Percentiles rank a stretch among this genome's conserved stretches.
phyloP scores from a whole-genome alignment of 1,140 invertebrate genomes.

The Microplitis mediator region DNA sequence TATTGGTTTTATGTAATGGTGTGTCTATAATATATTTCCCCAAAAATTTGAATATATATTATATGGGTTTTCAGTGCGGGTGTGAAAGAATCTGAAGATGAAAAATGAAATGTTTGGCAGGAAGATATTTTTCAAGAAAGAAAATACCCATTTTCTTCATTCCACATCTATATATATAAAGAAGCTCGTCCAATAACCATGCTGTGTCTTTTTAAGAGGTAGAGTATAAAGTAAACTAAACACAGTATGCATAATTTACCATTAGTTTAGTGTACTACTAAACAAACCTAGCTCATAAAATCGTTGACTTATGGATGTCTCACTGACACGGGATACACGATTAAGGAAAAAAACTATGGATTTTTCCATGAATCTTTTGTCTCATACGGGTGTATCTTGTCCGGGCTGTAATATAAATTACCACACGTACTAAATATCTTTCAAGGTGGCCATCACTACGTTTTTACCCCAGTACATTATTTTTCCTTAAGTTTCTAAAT shows the following conservation, averaged over 20 bases:
- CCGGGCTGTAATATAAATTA: too few species aligned
- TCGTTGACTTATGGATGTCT: constrained; percentile 38
- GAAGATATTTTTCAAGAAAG: background rate
- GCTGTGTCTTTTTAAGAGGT: background rate
- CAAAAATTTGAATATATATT: too few species aligned
- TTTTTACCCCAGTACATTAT: background rate
- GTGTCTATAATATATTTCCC: too few species aligned
- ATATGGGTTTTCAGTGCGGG: background rate
- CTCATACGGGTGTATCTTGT: too few species aligned
- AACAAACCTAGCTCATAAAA: constrained; percentile 37
- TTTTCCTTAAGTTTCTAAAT: background rate
- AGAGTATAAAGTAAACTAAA: background rate
- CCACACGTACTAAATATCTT: too few species aligned
- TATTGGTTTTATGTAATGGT: background rate
- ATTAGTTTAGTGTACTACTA: constrained; percentile 23
- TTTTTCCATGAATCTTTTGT: constrained; percentile 26
- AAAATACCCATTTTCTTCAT: background rate
- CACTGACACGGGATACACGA: constrained; percentile 32
- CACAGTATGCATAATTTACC: constrained; percentile 44
- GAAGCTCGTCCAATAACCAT: too few species aligned
- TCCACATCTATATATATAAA: too few species aligned
- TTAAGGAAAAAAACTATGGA: constrained; percentile 25
- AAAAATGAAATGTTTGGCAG: constrained; percentile 7
- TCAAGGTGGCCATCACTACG: too few species aligned
- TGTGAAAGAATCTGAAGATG: background rate